Base-by-base conservation (phyloP, 2,888 invertebrate species). In the Agrotis ipsilon region DNA sequence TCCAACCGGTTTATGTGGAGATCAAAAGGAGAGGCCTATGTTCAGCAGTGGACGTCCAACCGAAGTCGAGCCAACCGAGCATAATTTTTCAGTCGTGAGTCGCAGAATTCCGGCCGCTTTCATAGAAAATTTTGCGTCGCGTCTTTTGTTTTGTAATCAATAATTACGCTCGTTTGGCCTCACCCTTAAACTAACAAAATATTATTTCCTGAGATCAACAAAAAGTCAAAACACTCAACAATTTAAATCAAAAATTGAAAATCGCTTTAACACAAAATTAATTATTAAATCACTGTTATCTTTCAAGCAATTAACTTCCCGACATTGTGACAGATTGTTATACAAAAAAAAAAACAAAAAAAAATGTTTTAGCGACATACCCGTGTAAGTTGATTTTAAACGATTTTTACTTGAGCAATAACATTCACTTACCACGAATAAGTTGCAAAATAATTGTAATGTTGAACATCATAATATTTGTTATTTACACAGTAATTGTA, bases 401-500 rank as follows among this genome's bases (percentile, higher is more conserved):
- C n/a, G n/a, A n/a, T n/a, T n/a, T n/a, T n/a, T 24, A 67, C 24
- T 11, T 39, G 21, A 24, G 80, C 49, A 77, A 74, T 48, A 48
- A 27, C 55, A 32, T 80, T 67, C 11, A 52, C 51, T 39, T 58
- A 58, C 32, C 46, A 4, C 24, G 6, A 55, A 55, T 51, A 54
- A 59, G 63, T 77, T 67, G 55, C 55, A 21, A 67, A 58, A 74
- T 18, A 48, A n/a, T n/a, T n/a, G n/a, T n/a, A n/a, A n/a, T 45
- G 14, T 52, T 39, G n/a, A 39, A 63, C 74, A 43, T 46, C 16
- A 63, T n/a, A n/a, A 63, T 75, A 61, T 75, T 78, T 76, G 57
- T 45, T 66, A n/a, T 71, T 76, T 24, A 64, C 67, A 62, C 21
- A 19, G 39, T 57, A 51, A 67, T 58, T 61, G 39, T 63, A 75